Evolutionary conservation across 2,797 vertebrate genomes (phyloP), one percentile per base, ranked within the genome.

Genomic region (Manis javanica): DNA sequence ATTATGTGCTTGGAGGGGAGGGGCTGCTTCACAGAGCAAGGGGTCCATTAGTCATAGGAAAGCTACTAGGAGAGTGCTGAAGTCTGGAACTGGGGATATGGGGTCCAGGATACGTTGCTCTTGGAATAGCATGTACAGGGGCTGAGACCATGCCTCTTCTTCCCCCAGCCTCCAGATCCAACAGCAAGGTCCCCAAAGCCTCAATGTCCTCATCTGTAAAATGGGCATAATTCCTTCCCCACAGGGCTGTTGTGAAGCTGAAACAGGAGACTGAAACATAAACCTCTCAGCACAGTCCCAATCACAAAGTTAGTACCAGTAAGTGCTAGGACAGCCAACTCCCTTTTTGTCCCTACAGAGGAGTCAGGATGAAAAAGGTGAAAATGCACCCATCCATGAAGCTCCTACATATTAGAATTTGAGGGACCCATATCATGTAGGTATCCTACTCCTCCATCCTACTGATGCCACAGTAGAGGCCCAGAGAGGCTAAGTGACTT

Each of bases 161-260:
- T 55, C 23, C 53, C 78, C 63, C 49, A 71, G 31, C 23, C 72
- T 90, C 64, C 29, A 72, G 34, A 37, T 19, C n/a, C 64, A 83
- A 55, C 15, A 31, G 37, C 24, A 75, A 66, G 16, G 85, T 66
- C 37, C 59, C 87, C 34, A 42, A 61, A 78, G 49, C 39, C 59
- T 92, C 63, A 86, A 19, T 61, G 51, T 87, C 29, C 2, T 91
- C 55, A 71, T 95, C 69, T 96, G 37, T 92, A 84, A 91, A 95
- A 81, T 84, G 11, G 61, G 13, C 18, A 74, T 53, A 55, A 63
- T 71, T 87, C 51, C 59, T 87, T 89, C 37, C 42, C 94, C 55
- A 46, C 16, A 61, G 69, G 83, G 15, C 49, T 89, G 16, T 61
- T 90, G 18, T 63, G 31, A 92, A 93, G 37, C 82, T 94, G 66